These are phyloP conservation scores for Eupeodes latifasciatus DNA, from an alignment of 2,888 invertebrate species.

Conservation along the genomic window DNA sequence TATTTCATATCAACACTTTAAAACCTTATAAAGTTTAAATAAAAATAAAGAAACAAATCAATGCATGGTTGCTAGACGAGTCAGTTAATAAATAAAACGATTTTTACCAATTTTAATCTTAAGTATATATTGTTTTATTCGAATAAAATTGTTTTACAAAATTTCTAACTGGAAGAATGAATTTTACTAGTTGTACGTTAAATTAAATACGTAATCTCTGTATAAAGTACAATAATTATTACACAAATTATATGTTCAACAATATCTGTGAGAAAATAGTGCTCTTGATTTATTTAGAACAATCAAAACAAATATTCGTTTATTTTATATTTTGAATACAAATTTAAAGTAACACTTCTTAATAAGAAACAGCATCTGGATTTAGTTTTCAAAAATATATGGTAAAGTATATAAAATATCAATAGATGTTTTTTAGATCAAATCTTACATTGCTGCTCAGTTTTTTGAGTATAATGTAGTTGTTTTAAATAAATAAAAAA, in stretches of 20 bases:
- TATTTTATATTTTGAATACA: neutral
- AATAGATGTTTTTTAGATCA: slow-evolving; percentile 21
- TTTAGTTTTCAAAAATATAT: slow-evolving; percentile 49
- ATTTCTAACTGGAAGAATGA: slow-evolving; percentile 61
- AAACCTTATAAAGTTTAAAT: no score
- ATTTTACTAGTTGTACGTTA: slow-evolving; percentile 49
- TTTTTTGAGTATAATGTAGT: neutral
- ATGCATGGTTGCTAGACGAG: no score
- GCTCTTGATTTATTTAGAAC: neutral
- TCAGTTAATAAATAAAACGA: no score
- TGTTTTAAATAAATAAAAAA: slow-evolving; percentile 31
- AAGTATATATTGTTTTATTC: neutral
- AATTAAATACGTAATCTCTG: neutral
- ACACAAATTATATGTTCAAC: neutral
- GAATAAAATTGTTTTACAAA: slow-evolving; percentile 20
- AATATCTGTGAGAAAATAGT: neutral
- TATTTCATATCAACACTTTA: no score
- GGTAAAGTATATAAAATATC: slow-evolving; percentile 1
- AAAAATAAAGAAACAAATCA: no score
- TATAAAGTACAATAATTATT: neutral
- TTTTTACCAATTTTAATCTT: no score
- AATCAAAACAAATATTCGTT: slow-evolving; percentile 21
- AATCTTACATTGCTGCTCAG: slow-evolving; percentile 21
- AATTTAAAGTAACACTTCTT: slow-evolving; percentile 33
- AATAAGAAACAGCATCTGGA: slow-evolving; percentile 31